phyloP scores from a whole-genome alignment of 2,888 invertebrate species.

The Drosophila subsilvestris region DNA sequence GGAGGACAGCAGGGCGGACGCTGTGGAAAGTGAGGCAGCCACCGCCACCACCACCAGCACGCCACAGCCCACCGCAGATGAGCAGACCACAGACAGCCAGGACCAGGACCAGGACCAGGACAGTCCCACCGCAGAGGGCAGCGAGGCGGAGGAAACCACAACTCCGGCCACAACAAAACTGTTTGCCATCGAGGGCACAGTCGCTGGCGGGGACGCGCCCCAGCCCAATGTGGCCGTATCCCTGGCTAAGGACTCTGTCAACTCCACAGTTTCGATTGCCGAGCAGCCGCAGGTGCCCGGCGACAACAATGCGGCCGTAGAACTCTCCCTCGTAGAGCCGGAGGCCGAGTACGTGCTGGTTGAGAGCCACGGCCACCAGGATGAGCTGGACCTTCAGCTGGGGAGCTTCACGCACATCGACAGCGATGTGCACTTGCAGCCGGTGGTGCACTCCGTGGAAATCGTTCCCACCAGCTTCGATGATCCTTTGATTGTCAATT shows the following conservation, averaged over 20 bases:
- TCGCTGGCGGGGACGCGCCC: conserved; percentile 41
- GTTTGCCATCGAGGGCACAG: conserved; percentile 67
- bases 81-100: conserved; percentile 13
- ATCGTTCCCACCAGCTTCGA: conserved; percentile 79
- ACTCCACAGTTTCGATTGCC: conserved; percentile 59
- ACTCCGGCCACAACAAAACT: conserved; percentile 57
- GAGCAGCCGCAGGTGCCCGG: conserved; percentile 60
- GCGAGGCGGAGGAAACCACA: conserved; percentile 29
- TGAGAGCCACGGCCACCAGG: conserved; percentile 57
- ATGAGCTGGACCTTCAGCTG: conserved; percentile 68
- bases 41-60: conserved; percentile 49
- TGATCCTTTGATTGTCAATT: conserved; percentile 75
- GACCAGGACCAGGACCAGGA: background rate
- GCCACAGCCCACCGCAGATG: conserved; percentile 14
- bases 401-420: conserved; percentile 78
- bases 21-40: conserved; percentile 31
- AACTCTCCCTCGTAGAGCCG: conserved; percentile 63
- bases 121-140: conserved; percentile 42
- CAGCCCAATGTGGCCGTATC: conserved; percentile 58
- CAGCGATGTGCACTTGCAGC: conserved; percentile 79
- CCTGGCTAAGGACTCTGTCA: conserved; percentile 46
- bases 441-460: conserved; percentile 81
- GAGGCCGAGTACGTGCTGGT: conserved; percentile 78
- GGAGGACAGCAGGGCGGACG: conserved; percentile 34
- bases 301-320: conserved; percentile 64